Evolutionary conservation across 2,888 invertebrate species (phyloP).

Genomic region (Diachrysia chrysitis): DNA sequence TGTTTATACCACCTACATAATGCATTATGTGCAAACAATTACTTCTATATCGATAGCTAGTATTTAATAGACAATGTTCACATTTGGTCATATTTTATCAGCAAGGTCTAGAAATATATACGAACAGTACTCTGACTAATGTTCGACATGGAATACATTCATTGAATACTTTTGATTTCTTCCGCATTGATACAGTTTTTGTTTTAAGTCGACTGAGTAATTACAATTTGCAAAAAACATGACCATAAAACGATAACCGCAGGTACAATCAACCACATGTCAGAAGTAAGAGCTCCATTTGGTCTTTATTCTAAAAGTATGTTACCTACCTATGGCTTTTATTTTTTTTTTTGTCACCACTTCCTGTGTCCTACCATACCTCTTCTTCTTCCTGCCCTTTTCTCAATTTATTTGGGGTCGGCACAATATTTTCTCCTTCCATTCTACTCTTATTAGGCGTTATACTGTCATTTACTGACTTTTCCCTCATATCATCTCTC

Average conservation of each 20-base stretch:
- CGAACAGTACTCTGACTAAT: too few relatives aligned
- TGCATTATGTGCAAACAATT: neutral
- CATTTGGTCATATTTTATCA: slow-evolving; percentile 37
- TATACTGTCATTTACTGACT: too few relatives aligned
- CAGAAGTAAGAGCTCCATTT: too few relatives aligned
- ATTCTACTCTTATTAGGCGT: too few relatives aligned
- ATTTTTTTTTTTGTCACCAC: neutral
- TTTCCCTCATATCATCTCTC: too few relatives aligned
- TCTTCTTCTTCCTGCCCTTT: too few relatives aligned
- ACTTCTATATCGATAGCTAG: neutral
- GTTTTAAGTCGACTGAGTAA: neutral
- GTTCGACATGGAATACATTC: slow-evolving; percentile 8
- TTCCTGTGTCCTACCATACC: neutral
- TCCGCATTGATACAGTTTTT: slow-evolving; percentile 16
- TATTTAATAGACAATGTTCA: slow-evolving; percentile 1
- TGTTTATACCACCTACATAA: slow-evolving; percentile 5
- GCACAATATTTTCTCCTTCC: too few relatives aligned
- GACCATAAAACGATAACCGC: neutral
- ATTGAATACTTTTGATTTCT: slow-evolving; percentile 20
- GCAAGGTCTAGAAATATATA: neutral
- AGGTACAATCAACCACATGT: neutral
- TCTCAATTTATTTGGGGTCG: too few relatives aligned
- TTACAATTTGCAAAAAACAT: neutral
- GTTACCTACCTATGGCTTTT: neutral
- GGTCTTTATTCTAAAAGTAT: neutral